Conservation (phyloP, 2,113 vertebrate genomes). For the Oryzias celebensis region DNA sequence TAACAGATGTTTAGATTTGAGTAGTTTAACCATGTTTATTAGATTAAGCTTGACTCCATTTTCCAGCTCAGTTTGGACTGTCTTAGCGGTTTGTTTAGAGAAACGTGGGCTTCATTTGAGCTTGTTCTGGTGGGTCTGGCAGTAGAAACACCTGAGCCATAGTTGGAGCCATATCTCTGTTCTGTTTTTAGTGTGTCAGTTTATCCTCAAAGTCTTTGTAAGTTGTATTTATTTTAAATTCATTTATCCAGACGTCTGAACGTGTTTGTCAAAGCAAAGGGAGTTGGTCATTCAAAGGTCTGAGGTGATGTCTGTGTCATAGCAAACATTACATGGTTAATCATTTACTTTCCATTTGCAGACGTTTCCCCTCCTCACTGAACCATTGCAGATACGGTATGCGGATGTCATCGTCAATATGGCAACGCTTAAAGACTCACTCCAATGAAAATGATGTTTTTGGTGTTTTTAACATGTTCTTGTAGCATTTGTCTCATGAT, state of each 20-base stretch:
- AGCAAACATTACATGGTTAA: constrained; percentile 21
- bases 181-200: not conserved
- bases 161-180: constrained; percentile 15
- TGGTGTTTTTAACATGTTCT: too few species aligned
- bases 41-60: not conserved
- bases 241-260: not conserved
- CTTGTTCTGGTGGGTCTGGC: constrained; percentile 32
- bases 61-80: not conserved
- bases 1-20: not conserved
- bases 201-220: too few species aligned
- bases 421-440: too few species aligned
- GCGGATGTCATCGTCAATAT: not conserved
- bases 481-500: too few species aligned
- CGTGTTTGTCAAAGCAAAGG: constrained; percentile 1
- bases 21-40: not conserved
- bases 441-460: too few species aligned
- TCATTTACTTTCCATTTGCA: constrained; percentile 27
- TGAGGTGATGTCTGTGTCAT: constrained; percentile 12
- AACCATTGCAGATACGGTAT: not conserved
- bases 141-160: constrained; percentile 7
- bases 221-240: too few species aligned
- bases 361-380: not conserved
- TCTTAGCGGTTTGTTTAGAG: constrained; percentile 1
- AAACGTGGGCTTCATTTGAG: constrained; percentile 15
- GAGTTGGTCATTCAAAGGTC: constrained; percentile 12